Conservation (phyloP, 2,113 vertebrate genomes). For the Corythornis madagascariensis region DNA sequence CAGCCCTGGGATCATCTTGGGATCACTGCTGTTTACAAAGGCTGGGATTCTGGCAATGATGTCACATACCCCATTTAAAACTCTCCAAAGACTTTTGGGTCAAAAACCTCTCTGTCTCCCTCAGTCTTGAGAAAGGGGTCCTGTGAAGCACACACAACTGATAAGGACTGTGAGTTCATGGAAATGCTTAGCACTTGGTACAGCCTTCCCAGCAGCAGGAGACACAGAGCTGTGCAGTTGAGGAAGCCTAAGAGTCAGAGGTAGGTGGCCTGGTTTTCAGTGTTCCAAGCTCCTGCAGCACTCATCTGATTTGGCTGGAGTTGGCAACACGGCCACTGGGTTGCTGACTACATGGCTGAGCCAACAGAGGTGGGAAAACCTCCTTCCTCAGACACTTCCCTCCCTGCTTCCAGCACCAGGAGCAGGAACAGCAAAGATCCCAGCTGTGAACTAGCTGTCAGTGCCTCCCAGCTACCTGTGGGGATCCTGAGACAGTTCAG, state of each 20-base stretch:
- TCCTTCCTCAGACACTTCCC: not conserved
- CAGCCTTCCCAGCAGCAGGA: not conserved
- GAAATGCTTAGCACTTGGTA: not conserved
- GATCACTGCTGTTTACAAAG: constrained; percentile 5
- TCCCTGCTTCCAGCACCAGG: not conserved
- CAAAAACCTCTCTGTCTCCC: not conserved
- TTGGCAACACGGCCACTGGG: not conserved
- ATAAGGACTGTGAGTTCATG: not conserved
- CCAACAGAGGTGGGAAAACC: not conserved
- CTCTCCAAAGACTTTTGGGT: constrained; percentile 26
- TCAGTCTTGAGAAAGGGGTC: constrained; percentile 23
- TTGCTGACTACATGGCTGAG: not conserved
- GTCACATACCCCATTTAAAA: constrained; percentile 26
- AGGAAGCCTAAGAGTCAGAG: not conserved
- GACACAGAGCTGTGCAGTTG: not conserved
- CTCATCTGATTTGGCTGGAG: not conserved
- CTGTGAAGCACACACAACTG: not conserved
- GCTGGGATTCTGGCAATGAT: constrained; percentile 29
- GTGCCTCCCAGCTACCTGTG: not conserved
- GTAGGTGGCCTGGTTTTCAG: not conserved
- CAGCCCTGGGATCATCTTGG: constrained; percentile 39
- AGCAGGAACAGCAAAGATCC: not conserved
- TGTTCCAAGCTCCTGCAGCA: not conserved
- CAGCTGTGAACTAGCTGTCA: not conserved
- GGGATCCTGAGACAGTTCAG: not conserved